These are phyloP conservation scores for Actinostola sp. DNA, from an alignment of 92 coral and sea anemone species.

Conservation along the genomic window DNA sequence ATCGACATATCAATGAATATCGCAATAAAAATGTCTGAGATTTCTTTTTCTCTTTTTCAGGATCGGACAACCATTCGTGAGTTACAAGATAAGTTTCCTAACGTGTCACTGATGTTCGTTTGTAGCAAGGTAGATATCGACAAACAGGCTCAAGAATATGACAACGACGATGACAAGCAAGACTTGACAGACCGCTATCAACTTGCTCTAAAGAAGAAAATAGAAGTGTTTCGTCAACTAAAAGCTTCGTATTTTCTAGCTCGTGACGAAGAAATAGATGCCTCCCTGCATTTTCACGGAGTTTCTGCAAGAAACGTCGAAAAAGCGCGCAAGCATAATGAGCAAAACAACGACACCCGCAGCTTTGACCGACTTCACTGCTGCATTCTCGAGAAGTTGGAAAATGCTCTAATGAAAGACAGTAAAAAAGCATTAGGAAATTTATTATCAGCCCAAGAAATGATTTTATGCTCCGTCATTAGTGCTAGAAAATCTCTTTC, in stretches of 20 bases:
- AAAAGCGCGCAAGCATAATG: background rate
- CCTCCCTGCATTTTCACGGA: constrained; percentile 53
- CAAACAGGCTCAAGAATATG: constrained; percentile 6
- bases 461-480: constrained; percentile 18
- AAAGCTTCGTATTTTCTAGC: constrained; percentile 13
- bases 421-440: constrained; percentile 31
- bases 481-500: constrained; percentile 24
- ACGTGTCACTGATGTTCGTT: constrained; percentile 55
- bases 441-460: constrained; percentile 39
- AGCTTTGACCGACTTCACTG: constrained; percentile 47
- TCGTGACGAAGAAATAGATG: constrained; percentile 6
- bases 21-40: background rate
- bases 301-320: constrained; percentile 56
- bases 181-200: constrained; percentile 1
- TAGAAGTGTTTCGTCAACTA: constrained; percentile 52
- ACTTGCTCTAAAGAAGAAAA: constrained; percentile 27
- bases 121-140: constrained; percentile 57
- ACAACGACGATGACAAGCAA: constrained; percentile 20
- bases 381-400: constrained; percentile 37
- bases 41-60: constrained; percentile 23
- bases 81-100: constrained; percentile 62
- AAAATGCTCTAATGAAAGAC: constrained; percentile 38
- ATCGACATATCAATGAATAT: too few relatives aligned
- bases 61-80: constrained; percentile 47
- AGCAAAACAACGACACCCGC: constrained; percentile 24